Conservation (phyloP, 2,888 invertebrate genomes). For the Andricus quercusramuli region DNA sequence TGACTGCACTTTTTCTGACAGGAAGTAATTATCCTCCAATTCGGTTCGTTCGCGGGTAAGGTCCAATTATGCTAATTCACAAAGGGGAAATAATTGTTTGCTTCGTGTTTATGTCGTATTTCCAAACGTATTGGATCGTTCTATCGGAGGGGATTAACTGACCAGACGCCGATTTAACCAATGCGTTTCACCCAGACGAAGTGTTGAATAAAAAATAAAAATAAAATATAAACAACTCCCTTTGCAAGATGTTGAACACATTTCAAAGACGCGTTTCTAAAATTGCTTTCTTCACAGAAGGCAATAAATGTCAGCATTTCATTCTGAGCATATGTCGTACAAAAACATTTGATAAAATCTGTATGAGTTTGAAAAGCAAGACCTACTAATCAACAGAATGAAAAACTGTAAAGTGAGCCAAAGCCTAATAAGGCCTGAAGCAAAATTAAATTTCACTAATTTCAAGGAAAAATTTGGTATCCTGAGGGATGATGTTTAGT, state of each 20-base stretch:
- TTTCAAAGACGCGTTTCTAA: too few relatives aligned
- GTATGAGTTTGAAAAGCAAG: too few relatives aligned
- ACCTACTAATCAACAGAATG: neutral
- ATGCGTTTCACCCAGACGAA: constrained; percentile 25
- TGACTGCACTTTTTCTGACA: constrained; percentile 38
- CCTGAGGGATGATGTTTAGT: too few relatives aligned
- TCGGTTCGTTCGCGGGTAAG: constrained; percentile 44
- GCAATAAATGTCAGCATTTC: too few relatives aligned
- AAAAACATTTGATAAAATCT: too few relatives aligned
- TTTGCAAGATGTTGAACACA: too few relatives aligned
- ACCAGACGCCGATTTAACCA: constrained; percentile 42
- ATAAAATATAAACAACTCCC: neutral
- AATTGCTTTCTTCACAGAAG: too few relatives aligned
- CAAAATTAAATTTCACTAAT: too few relatives aligned
- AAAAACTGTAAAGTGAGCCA: neutral
- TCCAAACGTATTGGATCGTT: constrained; percentile 42
- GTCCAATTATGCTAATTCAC: constrained; percentile 48
- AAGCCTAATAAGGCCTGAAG: too few relatives aligned
- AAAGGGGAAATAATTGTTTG: constrained; percentile 46
- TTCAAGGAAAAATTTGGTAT: too few relatives aligned
- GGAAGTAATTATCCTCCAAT: constrained; percentile 45
- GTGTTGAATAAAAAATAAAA: neutral
- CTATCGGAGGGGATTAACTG: constrained; percentile 30
- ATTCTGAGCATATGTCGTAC: neutral
- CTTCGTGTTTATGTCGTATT: constrained; percentile 42